Evolutionary conservation across 2,113 vertebrate species (phyloP).

Genomic region (Oncorhynchus kisutch): DNA sequence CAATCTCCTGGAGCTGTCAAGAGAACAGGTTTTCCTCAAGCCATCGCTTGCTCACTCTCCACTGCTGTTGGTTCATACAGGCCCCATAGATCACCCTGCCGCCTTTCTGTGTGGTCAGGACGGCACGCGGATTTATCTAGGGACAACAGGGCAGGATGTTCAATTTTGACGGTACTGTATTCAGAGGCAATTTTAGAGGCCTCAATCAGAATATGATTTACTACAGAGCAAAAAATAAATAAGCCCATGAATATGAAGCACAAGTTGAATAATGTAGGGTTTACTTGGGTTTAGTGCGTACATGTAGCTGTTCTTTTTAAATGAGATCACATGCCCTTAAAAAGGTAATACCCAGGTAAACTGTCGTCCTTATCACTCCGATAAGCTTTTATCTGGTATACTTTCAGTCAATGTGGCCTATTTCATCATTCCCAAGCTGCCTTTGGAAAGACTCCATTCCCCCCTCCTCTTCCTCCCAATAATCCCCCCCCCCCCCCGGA

Average conservation of each 20-base stretch:
- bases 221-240: neutral
- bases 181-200: neutral
- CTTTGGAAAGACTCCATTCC: neutral
- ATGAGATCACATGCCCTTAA: neutral
- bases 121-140: slow-evolving; percentile 3
- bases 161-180: neutral
- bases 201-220: neutral
- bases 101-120: neutral
- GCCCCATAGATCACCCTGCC: slow-evolving; percentile 5
- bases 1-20: slow-evolving; percentile 20
- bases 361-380: neutral
- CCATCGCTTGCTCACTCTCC: neutral
- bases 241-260: neutral
- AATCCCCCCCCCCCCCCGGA: slow-evolving; percentile 51
- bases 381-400: slow-evolving; percentile 2
- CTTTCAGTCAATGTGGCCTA: neutral
- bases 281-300: neutral
- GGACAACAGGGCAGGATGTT: neutral
- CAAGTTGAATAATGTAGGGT: neutral
- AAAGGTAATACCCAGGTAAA: neutral
- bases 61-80: neutral
- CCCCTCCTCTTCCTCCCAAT: neutral
- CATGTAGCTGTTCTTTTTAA: neutral
- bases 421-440: neutral
- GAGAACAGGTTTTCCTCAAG: slow-evolving; percentile 13